Conservation (phyloP, 2,888 invertebrate genomes). For the Phania funesta region DNA sequence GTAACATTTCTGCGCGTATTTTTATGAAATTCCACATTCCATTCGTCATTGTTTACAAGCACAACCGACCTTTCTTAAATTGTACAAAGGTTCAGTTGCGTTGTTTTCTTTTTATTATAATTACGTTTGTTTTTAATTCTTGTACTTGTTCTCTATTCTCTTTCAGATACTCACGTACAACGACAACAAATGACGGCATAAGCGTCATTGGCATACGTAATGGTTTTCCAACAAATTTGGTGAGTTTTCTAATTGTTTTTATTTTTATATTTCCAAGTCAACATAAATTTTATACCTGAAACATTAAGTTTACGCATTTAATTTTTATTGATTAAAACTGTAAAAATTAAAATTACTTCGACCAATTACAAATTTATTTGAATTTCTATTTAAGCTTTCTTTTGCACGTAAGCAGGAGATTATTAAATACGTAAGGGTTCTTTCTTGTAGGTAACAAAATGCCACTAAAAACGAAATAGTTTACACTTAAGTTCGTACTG, state of each 20-base stretch:
- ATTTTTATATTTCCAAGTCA: background rate
- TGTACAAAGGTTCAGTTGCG: background rate
- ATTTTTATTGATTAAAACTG: background rate
- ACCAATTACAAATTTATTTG: background rate
- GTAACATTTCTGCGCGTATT: background rate
- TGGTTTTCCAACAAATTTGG: slow-evolving; percentile 70
- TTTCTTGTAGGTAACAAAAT: background rate
- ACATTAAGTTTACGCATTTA: background rate
- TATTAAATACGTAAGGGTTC: background rate
- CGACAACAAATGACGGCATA: slow-evolving; percentile 71
- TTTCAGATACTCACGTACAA: slow-evolving; percentile 74
- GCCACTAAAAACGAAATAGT: background rate
- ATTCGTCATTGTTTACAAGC: too few species aligned
- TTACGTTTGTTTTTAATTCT: slow-evolving; percentile 32
- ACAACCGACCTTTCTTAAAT: background rate
- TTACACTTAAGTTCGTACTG: too few species aligned
- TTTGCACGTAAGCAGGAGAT: background rate
- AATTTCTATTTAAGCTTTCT: background rate
- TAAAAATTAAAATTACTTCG: background rate
- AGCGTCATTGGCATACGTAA: slow-evolving; percentile 72
- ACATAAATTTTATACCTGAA: background rate
- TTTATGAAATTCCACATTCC: background rate
- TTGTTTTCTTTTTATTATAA: slow-evolving; percentile 13
- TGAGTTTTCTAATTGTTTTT: slow-evolving; percentile 59
- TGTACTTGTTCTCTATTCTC: slow-evolving; percentile 44